phyloP scores from a whole-genome alignment of 2,888 invertebrate species.

The Dromius quadrimaculatus region DNA sequence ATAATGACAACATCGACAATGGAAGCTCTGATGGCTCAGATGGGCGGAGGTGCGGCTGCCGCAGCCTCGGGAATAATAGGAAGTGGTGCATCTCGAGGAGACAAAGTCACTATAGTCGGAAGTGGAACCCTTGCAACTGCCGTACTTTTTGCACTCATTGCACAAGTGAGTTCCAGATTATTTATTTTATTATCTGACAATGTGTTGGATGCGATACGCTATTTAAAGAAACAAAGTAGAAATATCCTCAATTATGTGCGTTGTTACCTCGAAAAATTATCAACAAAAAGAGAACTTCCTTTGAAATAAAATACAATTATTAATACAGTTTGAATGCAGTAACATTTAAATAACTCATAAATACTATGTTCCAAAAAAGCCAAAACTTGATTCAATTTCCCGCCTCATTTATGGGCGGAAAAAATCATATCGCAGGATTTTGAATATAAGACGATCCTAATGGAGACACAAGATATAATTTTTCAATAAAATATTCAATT shows the following conservation, averaged over 20 bases:
- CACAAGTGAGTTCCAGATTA: slow-evolving; percentile 67
- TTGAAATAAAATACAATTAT: no score
- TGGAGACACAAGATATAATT: no score
- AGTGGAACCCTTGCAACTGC: slow-evolving; percentile 76
- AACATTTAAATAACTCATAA: no score
- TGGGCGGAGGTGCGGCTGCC: slow-evolving; percentile 45
- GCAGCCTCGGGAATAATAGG: slow-evolving; percentile 59
- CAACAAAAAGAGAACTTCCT: not conserved
- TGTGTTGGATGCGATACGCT: slow-evolving; percentile 10
- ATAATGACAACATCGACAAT: slow-evolving; percentile 57
- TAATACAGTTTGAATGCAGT: no score
- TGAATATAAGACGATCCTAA: no score
- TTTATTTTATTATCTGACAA: not conserved
- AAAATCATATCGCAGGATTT: no score
- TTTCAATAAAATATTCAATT: no score
- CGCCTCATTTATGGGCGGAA: no score
- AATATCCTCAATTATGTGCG: not conserved
- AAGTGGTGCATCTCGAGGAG: slow-evolving; percentile 57
- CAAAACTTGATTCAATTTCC: no score
- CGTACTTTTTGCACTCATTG: slow-evolving; percentile 71
- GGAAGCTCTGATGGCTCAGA: slow-evolving; percentile 58
- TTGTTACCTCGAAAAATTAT: not conserved
- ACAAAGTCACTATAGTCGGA: slow-evolving; percentile 75
- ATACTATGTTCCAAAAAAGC: no score
- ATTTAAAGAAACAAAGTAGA: not conserved